A percentile compares a stretch with the other conserved stretches of the same genome.
Conservation (phyloP, 2,888 invertebrate genomes). For the Chloromyia formosa region DNA sequence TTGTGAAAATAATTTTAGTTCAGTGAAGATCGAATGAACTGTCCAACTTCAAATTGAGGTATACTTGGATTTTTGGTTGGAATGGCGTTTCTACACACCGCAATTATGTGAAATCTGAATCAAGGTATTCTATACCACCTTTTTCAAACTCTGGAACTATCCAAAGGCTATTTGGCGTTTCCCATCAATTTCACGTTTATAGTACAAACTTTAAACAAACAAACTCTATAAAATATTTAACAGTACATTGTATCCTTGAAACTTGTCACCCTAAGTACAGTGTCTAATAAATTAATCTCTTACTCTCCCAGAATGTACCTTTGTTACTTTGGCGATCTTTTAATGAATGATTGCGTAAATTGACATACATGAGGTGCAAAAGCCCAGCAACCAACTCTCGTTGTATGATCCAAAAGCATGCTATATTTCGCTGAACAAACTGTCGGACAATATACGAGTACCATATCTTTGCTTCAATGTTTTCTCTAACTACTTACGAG, state of each 20-base stretch:
- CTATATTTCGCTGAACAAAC: not conserved
- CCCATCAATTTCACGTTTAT: too few species aligned
- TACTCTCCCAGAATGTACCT: not conserved
- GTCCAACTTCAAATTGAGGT: too few species aligned
- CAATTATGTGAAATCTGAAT: too few species aligned
- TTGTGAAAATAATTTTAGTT: too few species aligned
- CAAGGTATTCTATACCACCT: too few species aligned
- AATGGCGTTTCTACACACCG: too few species aligned
- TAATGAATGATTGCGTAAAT: conserved; percentile 41
- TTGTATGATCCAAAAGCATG: not conserved
- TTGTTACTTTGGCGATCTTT: not conserved
- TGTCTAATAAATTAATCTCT: conserved; percentile 21
- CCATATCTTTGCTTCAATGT: conserved; percentile 9
- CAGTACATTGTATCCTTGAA: conserved; percentile 11
- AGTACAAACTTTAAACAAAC: too few species aligned
- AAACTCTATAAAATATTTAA: too few species aligned
- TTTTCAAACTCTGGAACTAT: too few species aligned
- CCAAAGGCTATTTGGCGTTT: too few species aligned
- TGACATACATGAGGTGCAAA: conserved; percentile 36
- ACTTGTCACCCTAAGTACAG: not conserved
- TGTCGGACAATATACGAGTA: conserved; percentile 4
- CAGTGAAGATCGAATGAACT: too few species aligned
- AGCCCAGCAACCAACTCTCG: not conserved
- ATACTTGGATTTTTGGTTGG: too few species aligned
- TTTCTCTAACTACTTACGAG: not conserved